Conservation (phyloP, 2,797 vertebrate genomes). For the Zenarchopterus dispar region DNA sequence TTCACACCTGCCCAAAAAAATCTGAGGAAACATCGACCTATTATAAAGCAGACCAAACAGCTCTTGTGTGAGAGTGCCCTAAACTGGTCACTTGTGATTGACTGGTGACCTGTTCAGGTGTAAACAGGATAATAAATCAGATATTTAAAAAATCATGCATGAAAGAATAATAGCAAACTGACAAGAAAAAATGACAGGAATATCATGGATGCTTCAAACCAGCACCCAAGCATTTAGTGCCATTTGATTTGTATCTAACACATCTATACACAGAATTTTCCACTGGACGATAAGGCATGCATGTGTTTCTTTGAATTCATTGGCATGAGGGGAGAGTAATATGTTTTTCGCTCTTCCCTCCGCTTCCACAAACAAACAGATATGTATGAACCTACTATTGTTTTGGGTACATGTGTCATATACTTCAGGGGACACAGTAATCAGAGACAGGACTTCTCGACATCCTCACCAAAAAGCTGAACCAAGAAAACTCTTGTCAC, state of each 20-base stretch:
- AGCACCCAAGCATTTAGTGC: not conserved
- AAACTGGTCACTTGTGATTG: no score
- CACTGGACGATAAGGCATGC: not conserved
- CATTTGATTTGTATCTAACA: not conserved
- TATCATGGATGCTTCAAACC: no score
- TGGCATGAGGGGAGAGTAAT: slow-evolving; percentile 1
- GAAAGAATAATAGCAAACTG: no score
- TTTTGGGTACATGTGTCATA: slow-evolving; percentile 74
- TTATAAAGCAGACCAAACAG: no score
- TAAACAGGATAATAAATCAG: no score
- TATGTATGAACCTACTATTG: slow-evolving; percentile 78
- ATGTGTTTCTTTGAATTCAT: slow-evolving; percentile 10
- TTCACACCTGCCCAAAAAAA: no score
- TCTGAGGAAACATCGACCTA: no score
- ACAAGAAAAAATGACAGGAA: no score
- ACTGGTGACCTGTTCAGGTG: no score
- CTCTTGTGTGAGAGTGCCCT: no score
- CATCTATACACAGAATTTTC: no score
- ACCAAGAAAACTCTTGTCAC: slow-evolving; percentile 73
- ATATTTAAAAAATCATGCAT: no score
- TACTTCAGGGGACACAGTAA: slow-evolving; percentile 66
- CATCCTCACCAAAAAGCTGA: slow-evolving; percentile 72
- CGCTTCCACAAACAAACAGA: slow-evolving; percentile 54
- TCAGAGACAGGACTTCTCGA: slow-evolving; percentile 70
- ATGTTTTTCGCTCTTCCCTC: slow-evolving; percentile 48